Percentiles rank a stretch among this genome's conserved stretches.
Conservation (phyloP, 1,140 invertebrate species). For the Camponotus pennsylvanicus region DNA sequence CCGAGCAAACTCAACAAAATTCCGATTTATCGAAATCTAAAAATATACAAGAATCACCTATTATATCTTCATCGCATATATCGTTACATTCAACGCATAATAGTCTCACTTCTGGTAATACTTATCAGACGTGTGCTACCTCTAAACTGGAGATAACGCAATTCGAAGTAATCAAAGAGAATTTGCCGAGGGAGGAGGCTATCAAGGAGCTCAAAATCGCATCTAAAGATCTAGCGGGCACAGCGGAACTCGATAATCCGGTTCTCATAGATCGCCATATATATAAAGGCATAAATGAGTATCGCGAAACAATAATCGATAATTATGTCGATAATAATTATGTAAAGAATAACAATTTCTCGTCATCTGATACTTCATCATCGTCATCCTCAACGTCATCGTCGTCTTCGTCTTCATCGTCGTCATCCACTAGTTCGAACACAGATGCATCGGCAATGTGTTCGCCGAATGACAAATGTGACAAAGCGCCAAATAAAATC, state of each 20-base stretch:
- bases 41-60: not conserved
- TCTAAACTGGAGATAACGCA: constrained; percentile 81
- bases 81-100: constrained; percentile 3
- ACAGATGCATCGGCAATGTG: constrained; percentile 50
- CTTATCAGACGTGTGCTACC: constrained; percentile 32
- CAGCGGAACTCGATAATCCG: not conserved
- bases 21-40: not conserved
- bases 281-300: not conserved
- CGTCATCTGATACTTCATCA: constrained; percentile 64
- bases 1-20: constrained; percentile 59
- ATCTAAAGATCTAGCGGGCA: constrained; percentile 61
- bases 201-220: constrained; percentile 81
- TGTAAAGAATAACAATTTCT: constrained; percentile 4
- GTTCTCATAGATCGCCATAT: not conserved
- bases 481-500: constrained; percentile 62
- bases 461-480: constrained; percentile 25
- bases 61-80: constrained; percentile 4
- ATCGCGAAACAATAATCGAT: constrained; percentile 5
- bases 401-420: constrained; percentile 62
- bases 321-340: not conserved
- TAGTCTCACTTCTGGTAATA: not conserved
- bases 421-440: constrained; percentile 55
- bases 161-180: constrained; percentile 84
- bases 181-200: constrained; percentile 80
- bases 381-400: constrained; percentile 72